These are phyloP conservation scores for Melikaiella ostensackeni DNA, from an alignment of 2,888 invertebrate species.

Conservation along the genomic window DNA sequence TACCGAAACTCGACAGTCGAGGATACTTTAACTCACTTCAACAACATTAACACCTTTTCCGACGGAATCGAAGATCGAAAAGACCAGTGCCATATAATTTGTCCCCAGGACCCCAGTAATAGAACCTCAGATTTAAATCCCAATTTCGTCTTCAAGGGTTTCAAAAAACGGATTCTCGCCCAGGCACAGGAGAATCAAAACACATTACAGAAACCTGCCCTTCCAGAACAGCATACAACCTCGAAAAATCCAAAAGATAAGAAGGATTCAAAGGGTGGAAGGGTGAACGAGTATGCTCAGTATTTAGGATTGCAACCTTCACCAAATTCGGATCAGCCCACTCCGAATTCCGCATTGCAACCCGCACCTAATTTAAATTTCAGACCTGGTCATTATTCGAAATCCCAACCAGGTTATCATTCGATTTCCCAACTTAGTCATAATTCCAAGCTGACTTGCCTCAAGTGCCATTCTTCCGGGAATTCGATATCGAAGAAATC, in stretches of 20 bases:
- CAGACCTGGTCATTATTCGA: not conserved
- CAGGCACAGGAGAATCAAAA: constrained; percentile 65
- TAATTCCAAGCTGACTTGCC: constrained; percentile 80
- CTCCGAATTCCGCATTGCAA: constrained; percentile 9
- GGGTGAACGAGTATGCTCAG: constrained; percentile 82
- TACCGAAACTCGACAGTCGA: constrained; percentile 55
- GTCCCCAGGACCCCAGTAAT: constrained; percentile 12
- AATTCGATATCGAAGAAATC: constrained; percentile 82
- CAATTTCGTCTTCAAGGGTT: constrained; percentile 68
- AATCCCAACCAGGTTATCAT: not conserved
- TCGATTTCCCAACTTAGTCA: not conserved
- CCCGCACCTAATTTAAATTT: constrained; percentile 10
- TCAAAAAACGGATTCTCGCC: constrained; percentile 71
- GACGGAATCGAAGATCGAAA: constrained; percentile 44
- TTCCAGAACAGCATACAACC: constrained; percentile 51
- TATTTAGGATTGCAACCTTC: constrained; percentile 83
- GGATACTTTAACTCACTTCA: constrained; percentile 46
- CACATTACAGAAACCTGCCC: constrained; percentile 42
- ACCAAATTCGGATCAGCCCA: constrained; percentile 48
- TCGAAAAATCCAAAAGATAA: constrained; percentile 48
- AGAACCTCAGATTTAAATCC: constrained; percentile 54
- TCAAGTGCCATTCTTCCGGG: constrained; percentile 82
- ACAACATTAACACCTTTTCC: constrained; percentile 44
- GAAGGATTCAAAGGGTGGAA: constrained; percentile 59
- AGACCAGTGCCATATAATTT: constrained; percentile 33